phyloP scores from a whole-genome alignment of 2,113 vertebrate genomes.

The Cinclus cinclus region DNA sequence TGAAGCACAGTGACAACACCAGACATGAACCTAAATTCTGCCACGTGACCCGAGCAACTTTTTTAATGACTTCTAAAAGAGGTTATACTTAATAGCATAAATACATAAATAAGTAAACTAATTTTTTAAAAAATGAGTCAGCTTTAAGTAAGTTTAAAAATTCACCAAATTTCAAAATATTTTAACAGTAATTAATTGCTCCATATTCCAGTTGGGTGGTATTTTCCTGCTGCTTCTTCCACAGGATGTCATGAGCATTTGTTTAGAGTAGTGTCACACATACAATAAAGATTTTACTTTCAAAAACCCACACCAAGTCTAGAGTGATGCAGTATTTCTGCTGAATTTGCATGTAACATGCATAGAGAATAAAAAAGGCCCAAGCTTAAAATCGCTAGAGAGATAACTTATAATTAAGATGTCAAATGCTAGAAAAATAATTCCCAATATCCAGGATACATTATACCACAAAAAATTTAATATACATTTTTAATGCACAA shows the following conservation, averaged over 20 bases:
- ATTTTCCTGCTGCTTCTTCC: neutral
- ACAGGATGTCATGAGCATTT: neutral
- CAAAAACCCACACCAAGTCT: neutral
- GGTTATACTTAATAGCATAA: neutral
- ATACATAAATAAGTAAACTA: neutral
- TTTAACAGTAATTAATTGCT: neutral
- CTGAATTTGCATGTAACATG: neutral
- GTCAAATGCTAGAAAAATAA: constrained; percentile 22
- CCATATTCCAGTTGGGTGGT: neutral
- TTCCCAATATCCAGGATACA: neutral
- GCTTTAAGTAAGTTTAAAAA: neutral
- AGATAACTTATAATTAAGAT: constrained; percentile 20
- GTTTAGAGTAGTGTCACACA: neutral
- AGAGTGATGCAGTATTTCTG: neutral
- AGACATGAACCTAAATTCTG: neutral
- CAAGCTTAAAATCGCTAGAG: neutral
- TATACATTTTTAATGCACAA: constrained; percentile 22
- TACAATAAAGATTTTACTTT: neutral
- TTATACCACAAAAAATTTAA: constrained; percentile 11
- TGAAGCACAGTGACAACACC: neutral
- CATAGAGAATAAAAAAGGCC: neutral
- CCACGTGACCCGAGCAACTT: neutral
- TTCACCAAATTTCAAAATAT: neutral
- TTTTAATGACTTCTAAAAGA: neutral
- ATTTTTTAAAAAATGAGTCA: neutral